Evolutionary conservation across 2,113 vertebrate species (phyloP).

Genomic region (Cochlearius cochlearius): DNA sequence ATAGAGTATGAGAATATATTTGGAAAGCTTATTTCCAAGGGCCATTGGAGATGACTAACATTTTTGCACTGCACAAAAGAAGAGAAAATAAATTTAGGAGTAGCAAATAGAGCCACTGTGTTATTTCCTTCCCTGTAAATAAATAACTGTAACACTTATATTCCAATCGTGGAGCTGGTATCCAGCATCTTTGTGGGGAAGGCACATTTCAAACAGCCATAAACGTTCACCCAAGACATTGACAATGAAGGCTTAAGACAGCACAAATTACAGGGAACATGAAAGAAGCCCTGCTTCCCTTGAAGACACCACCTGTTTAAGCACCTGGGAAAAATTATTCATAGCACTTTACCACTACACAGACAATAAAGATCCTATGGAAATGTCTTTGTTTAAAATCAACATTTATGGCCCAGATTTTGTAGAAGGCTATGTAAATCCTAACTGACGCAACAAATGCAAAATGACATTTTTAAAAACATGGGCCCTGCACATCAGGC

Average conservation of each 20-base stretch:
- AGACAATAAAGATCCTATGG: constrained; percentile 32
- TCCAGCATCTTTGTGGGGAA: constrained; percentile 46
- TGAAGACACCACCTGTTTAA: constrained; percentile 56
- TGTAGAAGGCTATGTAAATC: not conserved
- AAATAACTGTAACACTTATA: constrained; percentile 60
- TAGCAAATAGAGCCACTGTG: constrained; percentile 70
- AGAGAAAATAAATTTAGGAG: constrained; percentile 71
- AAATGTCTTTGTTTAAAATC: constrained; percentile 56
- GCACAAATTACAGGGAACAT: constrained; percentile 58
- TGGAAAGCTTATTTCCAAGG: constrained; percentile 76
- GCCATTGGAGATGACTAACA: constrained; percentile 71
- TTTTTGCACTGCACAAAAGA: constrained; percentile 69
- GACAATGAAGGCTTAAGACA: constrained; percentile 62
- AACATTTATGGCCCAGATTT: constrained; percentile 21
- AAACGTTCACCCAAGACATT: constrained; percentile 44
- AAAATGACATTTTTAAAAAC: not conserved
- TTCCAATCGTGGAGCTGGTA: constrained; percentile 10
- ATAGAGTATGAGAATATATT: constrained; percentile 71
- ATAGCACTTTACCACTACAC: constrained; percentile 26
- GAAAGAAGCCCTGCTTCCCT: constrained; percentile 50
- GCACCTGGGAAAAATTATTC: constrained; percentile 53
- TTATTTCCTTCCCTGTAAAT: constrained; percentile 68
- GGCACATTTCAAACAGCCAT: constrained; percentile 31
- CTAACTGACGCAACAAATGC: not conserved
- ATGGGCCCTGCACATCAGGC: not conserved